These are phyloP conservation scores for Drosophila pullipes DNA, from an alignment of 2,888 invertebrate species.

Conservation along the genomic window DNA sequence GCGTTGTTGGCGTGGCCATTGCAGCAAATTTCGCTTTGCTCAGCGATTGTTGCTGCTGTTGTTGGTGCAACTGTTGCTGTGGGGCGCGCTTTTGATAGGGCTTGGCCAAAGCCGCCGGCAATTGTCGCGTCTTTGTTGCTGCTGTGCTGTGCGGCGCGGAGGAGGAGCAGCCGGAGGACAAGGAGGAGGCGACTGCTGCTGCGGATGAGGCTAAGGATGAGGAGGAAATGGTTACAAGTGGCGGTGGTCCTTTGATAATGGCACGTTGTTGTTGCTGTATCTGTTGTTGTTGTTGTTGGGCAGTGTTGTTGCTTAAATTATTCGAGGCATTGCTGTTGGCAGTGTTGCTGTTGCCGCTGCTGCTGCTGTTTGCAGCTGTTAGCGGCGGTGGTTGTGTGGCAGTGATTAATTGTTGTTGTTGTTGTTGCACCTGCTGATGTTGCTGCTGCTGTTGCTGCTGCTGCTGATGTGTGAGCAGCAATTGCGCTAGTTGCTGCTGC, in stretches of 20 bases:
- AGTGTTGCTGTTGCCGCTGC: conserved; percentile 49
- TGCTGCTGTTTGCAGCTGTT: conserved; percentile 68
- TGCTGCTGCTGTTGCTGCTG: conserved; percentile 50
- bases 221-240: conserved; percentile 67
- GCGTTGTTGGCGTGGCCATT: conserved; percentile 82
- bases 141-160: conserved; percentile 11
- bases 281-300: conserved; percentile 35
- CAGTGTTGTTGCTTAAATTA: conserved; percentile 63
- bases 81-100: conserved; percentile 78
- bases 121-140: conserved; percentile 37
- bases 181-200: neutral
- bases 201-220: conserved; percentile 12
- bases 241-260: conserved; percentile 63
- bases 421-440: conserved; percentile 51
- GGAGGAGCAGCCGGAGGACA: neutral
- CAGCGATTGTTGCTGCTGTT: conserved; percentile 35
- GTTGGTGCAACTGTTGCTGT: conserved; percentile 37
- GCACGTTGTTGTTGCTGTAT: conserved; percentile 53
- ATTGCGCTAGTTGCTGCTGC: conserved; percentile 73
- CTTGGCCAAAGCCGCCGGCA: conserved; percentile 65
- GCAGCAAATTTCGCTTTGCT: conserved; percentile 68
- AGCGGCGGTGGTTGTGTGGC: conserved; percentile 82
- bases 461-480: conserved; percentile 63
- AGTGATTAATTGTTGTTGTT: conserved; percentile 71
- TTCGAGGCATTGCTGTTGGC: conserved; percentile 64